A percentile compares a stretch with the other conserved stretches of the same genome.
Evolutionary conservation across 2,113 vertebrate genomes (phyloP).

Genomic region (Oryzias woworae): DNA sequence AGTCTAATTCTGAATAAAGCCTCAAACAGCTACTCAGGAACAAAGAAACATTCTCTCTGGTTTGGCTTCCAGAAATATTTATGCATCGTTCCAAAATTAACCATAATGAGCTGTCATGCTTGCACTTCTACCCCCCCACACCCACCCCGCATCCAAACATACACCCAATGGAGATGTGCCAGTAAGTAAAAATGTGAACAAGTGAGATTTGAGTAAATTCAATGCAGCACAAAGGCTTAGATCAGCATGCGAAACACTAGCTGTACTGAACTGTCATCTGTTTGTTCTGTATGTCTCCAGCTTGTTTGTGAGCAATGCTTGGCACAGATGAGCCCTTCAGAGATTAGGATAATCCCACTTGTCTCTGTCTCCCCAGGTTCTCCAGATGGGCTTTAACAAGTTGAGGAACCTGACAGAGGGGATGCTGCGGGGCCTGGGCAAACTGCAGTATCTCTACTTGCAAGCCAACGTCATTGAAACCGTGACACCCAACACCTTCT

Average conservation of each 20-base stretch:
- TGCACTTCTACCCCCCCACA: constrained; percentile 11
- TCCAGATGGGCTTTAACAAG: constrained; percentile 77
- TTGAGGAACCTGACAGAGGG: constrained; percentile 95
- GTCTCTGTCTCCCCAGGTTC: constrained; percentile 69
- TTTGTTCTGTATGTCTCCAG: constrained; percentile 50
- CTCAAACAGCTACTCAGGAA: constrained; percentile 20
- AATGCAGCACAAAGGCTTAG: constrained; percentile 40
- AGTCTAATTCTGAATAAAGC: neutral
- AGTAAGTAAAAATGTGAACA: constrained; percentile 48
- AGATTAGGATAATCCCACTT: constrained; percentile 73
- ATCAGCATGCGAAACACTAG: constrained; percentile 58
- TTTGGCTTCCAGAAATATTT: constrained; percentile 33
- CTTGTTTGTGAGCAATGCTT: constrained; percentile 40
- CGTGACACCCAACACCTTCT: constrained; percentile 93
- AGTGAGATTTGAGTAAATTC: constrained; percentile 45
- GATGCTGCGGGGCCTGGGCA: constrained; percentile 91
- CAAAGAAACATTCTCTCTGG: constrained; percentile 29
- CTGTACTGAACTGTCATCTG: constrained; percentile 42
- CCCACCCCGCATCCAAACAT: too few relatives aligned
- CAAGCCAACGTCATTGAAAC: constrained; percentile 97
- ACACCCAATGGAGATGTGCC: constrained; percentile 35
- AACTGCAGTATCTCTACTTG: constrained; percentile 98
- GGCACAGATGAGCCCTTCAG: constrained; percentile 34
- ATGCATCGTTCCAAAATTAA: constrained; percentile 32
- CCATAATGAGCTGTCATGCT: constrained; percentile 56